Evolutionary conservation across 37 sponge, comb jelly and placozoan genomes (phyloP), one percentile per base, ranked within the genome.

Genomic region (Dysidea cf. avara): DNA sequence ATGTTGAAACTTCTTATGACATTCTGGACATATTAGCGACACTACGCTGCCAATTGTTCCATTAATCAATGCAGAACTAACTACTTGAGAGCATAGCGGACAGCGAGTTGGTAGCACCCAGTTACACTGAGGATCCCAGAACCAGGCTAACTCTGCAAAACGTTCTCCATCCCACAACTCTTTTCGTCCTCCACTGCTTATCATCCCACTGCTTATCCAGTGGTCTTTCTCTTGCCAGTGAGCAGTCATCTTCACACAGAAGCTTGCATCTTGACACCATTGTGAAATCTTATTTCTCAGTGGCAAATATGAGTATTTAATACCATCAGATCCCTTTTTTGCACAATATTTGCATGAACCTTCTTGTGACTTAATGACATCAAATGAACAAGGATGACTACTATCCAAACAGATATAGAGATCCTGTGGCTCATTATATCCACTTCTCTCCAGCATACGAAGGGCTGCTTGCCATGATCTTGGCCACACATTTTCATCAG

Each of bases 181-280:
- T 16, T 31, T 32, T 21, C 26, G 26, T 43, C 7, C 9, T n/a
- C n/a, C n/a, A n/a, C n/a, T n/a, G n/a, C n/a, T n/a, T n/a, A n/a
- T n/a, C n/a, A n/a, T n/a, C n/a, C n/a, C n/a, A n/a, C n/a, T n/a
- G n/a, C n/a, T n/a, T n/a, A n/a, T n/a, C 72, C 72, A 71, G 56
- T 71, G 54, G 2, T 71, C 56, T 28, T 53, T 71, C 72, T 71
- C 54, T 2, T 46, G 50, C 72, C 72, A 71, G 7, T 71, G 72
- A 11, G 72, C 72, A 24, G 72, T 71, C 55, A 71, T 71, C 52
- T 53, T 53, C 2, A 9, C n/a, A 34, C 72, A 71, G 18, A 53
- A 71, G 11, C 24, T 5, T 38, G 3, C 13, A 46, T 22, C 7
- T 9, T 13, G 9, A 25, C 71, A 69, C 71, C 71, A 69, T 24